Base-by-base conservation (phyloP, 2,888 invertebrate genomes). In the Hedya salicella region DNA sequence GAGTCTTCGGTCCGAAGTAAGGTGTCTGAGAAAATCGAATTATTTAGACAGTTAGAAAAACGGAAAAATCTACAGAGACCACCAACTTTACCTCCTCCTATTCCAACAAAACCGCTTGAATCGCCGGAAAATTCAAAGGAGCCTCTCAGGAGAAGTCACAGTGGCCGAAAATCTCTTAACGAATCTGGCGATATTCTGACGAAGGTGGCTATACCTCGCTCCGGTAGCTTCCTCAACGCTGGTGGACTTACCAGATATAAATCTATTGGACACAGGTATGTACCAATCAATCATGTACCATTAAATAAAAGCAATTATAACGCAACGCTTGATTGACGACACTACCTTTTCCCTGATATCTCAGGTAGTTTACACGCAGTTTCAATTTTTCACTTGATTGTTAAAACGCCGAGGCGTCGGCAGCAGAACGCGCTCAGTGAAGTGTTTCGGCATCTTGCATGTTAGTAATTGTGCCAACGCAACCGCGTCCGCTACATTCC, bases 171-270 rank as follows among this genome's bases (percentile, higher is more conserved):
- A 68, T 91, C 92, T 36, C 76, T 91, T 25, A 91, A 83, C 63
- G 95, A 95, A 70, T 93, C 95, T 62, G 97, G 97, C 6, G 97
- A 97, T 82, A 95, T 96, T 75, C 87, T 97, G 75, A 97, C 97
- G 0, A 96, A 96, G 85, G 96, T 97, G 48, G 97, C 97, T 44
- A 95, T 97, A 76, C 97, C 97, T 13, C 93, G 97, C 75, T 96
- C 96, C 57, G 96, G 96, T 52, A 97, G 97, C 83, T 97, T 97
- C 81, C 92, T 97, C 48, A 97, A 96, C 76, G 95, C 96, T 14
- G 96, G 96, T 53, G 96, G 96, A 65, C 89, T 95, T 60, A 95
- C 96, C 6, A 93, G 96, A 76, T 96, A 96, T 82, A 96, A 96
- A 87, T 95, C 96, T 30, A 94, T 94, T 78, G 91, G 93, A 75